Evolutionary conservation across 2,113 vertebrate genomes (phyloP), one percentile per base, ranked within the genome.

Genomic region (Thryonomys swinderianus): DNA sequence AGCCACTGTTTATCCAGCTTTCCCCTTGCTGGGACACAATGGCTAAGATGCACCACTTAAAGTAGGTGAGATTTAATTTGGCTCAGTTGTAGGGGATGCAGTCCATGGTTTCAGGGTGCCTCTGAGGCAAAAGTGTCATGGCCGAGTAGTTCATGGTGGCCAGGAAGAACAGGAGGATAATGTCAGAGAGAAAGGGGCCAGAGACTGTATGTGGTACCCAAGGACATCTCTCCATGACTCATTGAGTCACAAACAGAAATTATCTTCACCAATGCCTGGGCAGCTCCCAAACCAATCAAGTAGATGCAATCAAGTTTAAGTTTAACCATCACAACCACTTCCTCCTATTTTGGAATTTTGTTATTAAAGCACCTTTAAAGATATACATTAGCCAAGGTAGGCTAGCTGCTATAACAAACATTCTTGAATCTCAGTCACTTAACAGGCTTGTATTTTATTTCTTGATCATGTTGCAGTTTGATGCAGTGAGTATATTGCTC

Each of bases 311-410:
- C 23, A 45, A 74, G 71, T 20, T 74, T 74, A 45, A 74, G 71
- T 20, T 74, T 74, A 74, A 45, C 30, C 32, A 53, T 53, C 45
- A 34, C 45, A 78, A 27, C 6, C 40, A 40, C 51, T 61, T 62
- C 34, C 42, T 93, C 40, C 17, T 57, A 83, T 86, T 94, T 82
- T 93, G 76, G 71, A 94, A 90, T 80, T 81, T 64, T 96, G 32
- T 62, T 74, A 73, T 91, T 66, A 12, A 86, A 79, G 10, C 48
- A 89, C 10, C 61, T 79, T 93, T 82, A 14, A 37, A 45, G 17
- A 25, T 85, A 64, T 66, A 59, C 32, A 57, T 67, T 85, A 48
- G 20, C 79, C n/a, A 78, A 62, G 67, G 12, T 57, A 79, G 42
- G 25, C 27, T 51, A 89, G 74, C 55, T 73, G 45, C 16, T n/a